phyloP scores from a whole-genome alignment of 2,888 invertebrate genomes.

The Spicauda simplicius region DNA sequence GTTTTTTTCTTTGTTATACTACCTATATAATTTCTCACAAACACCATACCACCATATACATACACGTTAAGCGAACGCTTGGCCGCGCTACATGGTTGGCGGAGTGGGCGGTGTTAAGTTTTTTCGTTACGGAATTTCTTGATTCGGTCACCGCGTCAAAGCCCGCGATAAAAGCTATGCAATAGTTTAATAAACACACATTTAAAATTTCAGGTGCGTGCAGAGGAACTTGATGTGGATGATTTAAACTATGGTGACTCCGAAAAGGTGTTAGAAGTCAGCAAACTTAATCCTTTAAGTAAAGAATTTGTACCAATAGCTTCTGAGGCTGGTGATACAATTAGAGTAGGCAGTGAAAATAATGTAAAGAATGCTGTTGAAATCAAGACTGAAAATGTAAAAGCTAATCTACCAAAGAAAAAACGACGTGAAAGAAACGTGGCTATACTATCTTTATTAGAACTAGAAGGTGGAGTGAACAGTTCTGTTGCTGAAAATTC shows the following conservation, averaged over 20 bases:
- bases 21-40: too few relatives aligned
- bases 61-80: too few relatives aligned
- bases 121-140: too few relatives aligned
- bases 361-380: background rate
- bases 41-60: too few relatives aligned
- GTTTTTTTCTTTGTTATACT: too few relatives aligned
- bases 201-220: conserved; percentile 51
- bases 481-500: background rate
- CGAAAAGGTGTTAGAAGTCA: conserved; percentile 30
- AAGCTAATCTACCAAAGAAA: conserved; percentile 26
- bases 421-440: conserved; percentile 53
- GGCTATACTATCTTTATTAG: conserved; percentile 57
- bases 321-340: background rate
- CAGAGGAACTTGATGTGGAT: conserved; percentile 39
- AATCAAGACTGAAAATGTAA: background rate
- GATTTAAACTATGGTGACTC: conserved; percentile 40
- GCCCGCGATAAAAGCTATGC: too few relatives aligned
- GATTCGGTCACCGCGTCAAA: too few relatives aligned
- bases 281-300: conserved; percentile 17
- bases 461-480: conserved; percentile 8
- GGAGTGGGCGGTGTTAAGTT: too few relatives aligned
- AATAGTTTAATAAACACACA: too few relatives aligned
- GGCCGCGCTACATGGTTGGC: too few relatives aligned
- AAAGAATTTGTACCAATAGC: conserved; percentile 9
- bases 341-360: background rate